Evolutionary conservation across 2,888 invertebrate species (phyloP).

Genomic region (Beris chalybata): DNA sequence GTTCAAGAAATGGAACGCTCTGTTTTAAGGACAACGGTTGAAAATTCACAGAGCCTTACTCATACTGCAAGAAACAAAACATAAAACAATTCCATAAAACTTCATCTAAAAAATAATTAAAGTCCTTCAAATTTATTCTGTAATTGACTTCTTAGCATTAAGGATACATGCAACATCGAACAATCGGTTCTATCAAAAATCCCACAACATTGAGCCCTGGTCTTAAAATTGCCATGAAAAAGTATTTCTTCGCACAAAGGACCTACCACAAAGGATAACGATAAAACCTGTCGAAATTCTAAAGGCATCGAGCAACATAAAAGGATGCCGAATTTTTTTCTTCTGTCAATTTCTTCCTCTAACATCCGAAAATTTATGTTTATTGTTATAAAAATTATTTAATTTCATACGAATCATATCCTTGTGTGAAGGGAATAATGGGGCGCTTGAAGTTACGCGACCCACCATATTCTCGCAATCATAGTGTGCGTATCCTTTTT

Average conservation of each 20-base stretch:
- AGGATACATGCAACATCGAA: constrained; percentile 14
- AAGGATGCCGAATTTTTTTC: constrained; percentile 34
- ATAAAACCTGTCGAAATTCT: constrained; percentile 34
- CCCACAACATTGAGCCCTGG: not conserved
- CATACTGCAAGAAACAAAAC: no score
- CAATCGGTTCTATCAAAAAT: constrained; percentile 2
- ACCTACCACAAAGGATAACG: constrained; percentile 36
- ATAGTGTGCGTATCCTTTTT: constrained; percentile 12
- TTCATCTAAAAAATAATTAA: no score
- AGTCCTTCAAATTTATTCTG: not conserved
- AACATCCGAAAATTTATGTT: constrained; percentile 26
- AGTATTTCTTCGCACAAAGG: constrained; percentile 22
- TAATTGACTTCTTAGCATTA: constrained; percentile 8
- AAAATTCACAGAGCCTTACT: no score
- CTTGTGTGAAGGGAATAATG: constrained; percentile 24
- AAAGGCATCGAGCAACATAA: constrained; percentile 32
- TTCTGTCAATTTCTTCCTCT: not conserved
- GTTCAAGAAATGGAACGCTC: no score
- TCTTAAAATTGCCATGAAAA: not conserved
- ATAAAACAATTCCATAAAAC: no score
- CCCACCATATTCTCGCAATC: constrained; percentile 4
- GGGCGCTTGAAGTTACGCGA: constrained; percentile 25
- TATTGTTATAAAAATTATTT: constrained; percentile 34
- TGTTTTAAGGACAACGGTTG: no score
- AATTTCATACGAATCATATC: constrained; percentile 37